A percentile compares a stretch with the other conserved stretches of the same genome.
Evolutionary conservation across 92 coral and sea anemone genomes (phyloP).

Genomic region (Epizoanthus scotinus): DNA sequence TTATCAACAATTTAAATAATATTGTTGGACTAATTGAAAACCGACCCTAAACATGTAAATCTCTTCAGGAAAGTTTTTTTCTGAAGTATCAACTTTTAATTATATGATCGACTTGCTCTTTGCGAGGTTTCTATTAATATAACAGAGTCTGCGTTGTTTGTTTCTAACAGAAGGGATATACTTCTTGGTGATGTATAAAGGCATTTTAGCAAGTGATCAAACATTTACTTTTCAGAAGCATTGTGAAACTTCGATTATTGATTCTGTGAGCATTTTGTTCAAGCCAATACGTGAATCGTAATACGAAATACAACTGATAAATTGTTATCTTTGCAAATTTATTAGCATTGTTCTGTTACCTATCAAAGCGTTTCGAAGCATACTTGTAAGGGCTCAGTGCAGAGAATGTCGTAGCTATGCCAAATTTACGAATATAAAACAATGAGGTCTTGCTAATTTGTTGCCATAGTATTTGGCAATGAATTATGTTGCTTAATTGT

Average conservation of each 20-base stretch:
- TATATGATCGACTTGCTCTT: neutral
- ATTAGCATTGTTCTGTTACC: too few relatives aligned
- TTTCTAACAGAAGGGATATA: neutral
- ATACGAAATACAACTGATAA: too few relatives aligned
- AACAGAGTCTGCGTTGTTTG: neutral
- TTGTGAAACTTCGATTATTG: neutral
- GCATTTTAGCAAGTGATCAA: neutral
- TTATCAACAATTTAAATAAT: neutral
- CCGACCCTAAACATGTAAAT: neutral
- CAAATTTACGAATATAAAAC: neutral
- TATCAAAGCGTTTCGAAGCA: too few relatives aligned
- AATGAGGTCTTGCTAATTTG: neutral
- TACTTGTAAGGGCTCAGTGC: neutral
- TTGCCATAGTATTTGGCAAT: neutral
- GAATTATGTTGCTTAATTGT: slow-evolving; percentile 22
- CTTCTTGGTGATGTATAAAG: neutral
- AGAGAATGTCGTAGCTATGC: neutral
- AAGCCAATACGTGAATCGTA: too few relatives aligned
- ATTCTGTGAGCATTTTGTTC: neutral
- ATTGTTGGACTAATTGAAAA: neutral
- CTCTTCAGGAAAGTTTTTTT: neutral
- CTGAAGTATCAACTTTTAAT: slow-evolving; percentile 7
- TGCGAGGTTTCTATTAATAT: neutral
- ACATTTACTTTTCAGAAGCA: too few relatives aligned
- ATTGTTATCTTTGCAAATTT: too few relatives aligned